Percentiles rank a stretch among this genome's conserved stretches.
Evolutionary conservation across 2,113 vertebrate genomes (phyloP).

Genomic region (Tapirus terrestris): DNA sequence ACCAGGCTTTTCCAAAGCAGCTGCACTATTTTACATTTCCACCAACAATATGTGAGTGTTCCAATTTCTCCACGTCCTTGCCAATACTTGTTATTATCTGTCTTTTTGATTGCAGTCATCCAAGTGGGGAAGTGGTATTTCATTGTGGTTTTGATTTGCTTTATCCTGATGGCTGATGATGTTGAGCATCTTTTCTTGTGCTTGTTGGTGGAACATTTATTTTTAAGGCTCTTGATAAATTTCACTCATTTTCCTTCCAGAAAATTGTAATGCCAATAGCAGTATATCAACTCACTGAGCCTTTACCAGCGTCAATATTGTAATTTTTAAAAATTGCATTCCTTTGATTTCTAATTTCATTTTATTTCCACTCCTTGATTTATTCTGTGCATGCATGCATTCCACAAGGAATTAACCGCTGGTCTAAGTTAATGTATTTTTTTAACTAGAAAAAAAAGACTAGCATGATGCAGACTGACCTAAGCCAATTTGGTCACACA

Average conservation of each 20-base stretch:
- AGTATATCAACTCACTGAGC: background rate
- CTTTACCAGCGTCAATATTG: background rate
- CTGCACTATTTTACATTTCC: background rate
- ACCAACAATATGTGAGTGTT: background rate
- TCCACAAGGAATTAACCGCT: slow-evolving; percentile 8
- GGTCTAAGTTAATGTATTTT: background rate
- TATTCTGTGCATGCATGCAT: slow-evolving; percentile 2
- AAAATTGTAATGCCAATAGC: background rate
- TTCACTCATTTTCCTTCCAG: background rate
- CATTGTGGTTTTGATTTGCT: background rate
- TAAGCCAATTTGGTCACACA: background rate
- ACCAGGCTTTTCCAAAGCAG: background rate
- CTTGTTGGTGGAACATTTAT: background rate
- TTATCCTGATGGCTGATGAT: background rate
- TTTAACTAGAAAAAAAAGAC: background rate
- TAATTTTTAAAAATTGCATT: background rate
- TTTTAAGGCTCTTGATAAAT: slow-evolving; percentile 19
- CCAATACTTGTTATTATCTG: background rate
- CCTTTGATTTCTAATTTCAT: slow-evolving; percentile 1
- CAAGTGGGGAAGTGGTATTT: background rate
- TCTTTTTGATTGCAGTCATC: background rate
- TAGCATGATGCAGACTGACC: background rate
- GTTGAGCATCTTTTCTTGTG: background rate
- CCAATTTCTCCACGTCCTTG: background rate
- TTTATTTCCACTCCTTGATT: slow-evolving; percentile 24